These are phyloP conservation scores for Trachemys scripta DNA, from an alignment of 2,113 vertebrate species.

Conservation along the genomic window DNA sequence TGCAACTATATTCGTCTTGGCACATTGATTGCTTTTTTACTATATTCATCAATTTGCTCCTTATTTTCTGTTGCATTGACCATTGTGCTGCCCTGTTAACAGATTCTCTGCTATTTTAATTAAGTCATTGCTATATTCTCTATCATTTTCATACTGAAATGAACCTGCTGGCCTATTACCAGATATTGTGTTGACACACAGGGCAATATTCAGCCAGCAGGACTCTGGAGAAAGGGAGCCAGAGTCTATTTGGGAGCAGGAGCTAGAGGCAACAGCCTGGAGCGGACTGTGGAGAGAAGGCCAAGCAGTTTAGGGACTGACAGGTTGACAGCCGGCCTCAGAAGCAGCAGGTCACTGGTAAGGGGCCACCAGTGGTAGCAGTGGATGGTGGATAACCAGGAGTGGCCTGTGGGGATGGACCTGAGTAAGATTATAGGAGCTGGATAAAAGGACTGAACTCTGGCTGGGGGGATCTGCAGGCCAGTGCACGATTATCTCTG, in stretches of 20 bases:
- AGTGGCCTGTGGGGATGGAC: not conserved
- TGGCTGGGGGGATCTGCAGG: not conserved
- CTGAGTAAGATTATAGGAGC: not conserved
- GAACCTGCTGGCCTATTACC: not conserved
- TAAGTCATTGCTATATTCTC: not conserved
- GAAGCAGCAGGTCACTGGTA: not conserved
- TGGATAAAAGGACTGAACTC: not conserved
- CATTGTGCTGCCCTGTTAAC: not conserved
- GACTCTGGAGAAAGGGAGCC: not conserved
- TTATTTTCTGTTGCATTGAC: not conserved
- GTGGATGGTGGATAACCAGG: not conserved
- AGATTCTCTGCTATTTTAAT: not conserved
- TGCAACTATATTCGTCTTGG: not conserved
- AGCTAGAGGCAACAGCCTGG: not conserved
- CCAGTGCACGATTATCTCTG: not conserved
- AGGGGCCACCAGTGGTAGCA: not conserved
- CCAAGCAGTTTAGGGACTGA: not conserved
- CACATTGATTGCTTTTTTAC: not conserved
- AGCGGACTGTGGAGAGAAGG: no score
- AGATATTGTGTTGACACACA: not conserved
- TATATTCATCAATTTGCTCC: not conserved
- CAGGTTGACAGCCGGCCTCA: not conserved
- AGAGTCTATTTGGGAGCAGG: not conserved
- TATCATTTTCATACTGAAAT: not conserved
- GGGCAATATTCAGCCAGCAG: not conserved